These are phyloP conservation scores for Anoplophora glabripennis DNA, from an alignment of 1,140 invertebrate species.

Conservation along the genomic window DNA sequence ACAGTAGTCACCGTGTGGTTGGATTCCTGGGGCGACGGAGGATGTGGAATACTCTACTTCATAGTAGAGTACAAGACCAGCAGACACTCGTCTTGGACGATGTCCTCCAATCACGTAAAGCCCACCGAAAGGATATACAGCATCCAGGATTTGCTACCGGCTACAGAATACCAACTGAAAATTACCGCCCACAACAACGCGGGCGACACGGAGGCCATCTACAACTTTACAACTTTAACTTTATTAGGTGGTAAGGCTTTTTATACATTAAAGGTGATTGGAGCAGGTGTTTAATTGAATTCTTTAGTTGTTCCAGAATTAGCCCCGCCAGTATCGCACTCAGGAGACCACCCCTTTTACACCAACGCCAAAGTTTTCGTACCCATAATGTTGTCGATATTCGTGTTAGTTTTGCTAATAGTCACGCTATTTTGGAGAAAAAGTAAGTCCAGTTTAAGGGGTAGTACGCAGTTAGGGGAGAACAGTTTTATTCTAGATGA, in stretches of 20 bases:
- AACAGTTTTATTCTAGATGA: too few species aligned
- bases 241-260: conserved; percentile 63
- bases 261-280: conserved; percentile 1
- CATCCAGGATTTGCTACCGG: conserved; percentile 75
- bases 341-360: conserved; percentile 63
- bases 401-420: conserved; percentile 62
- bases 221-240: conserved; percentile 81
- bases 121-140: conserved; percentile 75
- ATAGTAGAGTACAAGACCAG: conserved; percentile 71
- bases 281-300: conserved; percentile 31
- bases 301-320: conserved; percentile 55
- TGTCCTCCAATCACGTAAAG: conserved; percentile 74
- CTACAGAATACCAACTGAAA: conserved; percentile 81
- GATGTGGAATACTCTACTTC: conserved; percentile 85
- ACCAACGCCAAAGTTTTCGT: conserved; percentile 68
- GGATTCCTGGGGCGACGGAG: conserved; percentile 84
- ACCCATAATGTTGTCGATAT: conserved; percentile 63
- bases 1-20: conserved; percentile 86
- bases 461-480: too few species aligned
- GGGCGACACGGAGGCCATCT: conserved; percentile 81
- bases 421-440: conserved; percentile 61
- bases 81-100: conserved; percentile 58
- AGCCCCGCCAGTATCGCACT: conserved; percentile 57
- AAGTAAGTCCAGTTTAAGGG: conserved; percentile 54
- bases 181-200: conserved; percentile 91